Conservation (phyloP, 2,113 vertebrate species). For the Cricetomys ansorgei region DNA sequence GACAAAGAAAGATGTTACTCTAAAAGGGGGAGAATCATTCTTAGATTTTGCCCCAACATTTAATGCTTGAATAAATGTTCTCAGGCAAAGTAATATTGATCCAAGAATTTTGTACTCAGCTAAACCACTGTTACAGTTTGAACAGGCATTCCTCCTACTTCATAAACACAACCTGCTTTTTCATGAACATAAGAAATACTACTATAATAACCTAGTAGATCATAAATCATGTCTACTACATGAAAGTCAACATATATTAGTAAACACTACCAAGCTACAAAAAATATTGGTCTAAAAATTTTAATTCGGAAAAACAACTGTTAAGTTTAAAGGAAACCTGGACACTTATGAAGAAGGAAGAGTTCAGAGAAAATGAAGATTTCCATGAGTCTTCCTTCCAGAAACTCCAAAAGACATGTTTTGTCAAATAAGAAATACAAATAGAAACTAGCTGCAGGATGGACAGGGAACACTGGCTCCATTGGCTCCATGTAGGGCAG, state of each 20-base stretch:
- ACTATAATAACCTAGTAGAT: neutral
- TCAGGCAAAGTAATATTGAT: slow-evolving; percentile 16
- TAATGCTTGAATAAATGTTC: neutral
- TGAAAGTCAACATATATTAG: neutral
- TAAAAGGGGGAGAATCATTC: neutral
- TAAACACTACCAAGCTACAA: slow-evolving; percentile 28
- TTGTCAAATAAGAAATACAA: slow-evolving; percentile 7
- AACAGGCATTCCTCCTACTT: neutral
- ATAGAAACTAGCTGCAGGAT: slow-evolving; percentile 33
- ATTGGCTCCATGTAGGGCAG: neutral
- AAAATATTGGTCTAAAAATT: neutral
- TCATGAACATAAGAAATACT: slow-evolving; percentile 29
- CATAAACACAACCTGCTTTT: slow-evolving; percentile 18
- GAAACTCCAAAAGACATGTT: slow-evolving; percentile 22
- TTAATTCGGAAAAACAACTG: slow-evolving; percentile 26
- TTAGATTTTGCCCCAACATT: neutral
- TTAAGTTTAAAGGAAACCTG: slow-evolving; percentile 32
- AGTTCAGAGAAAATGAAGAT: slow-evolving; percentile 31
- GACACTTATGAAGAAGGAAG: slow-evolving; percentile 42
- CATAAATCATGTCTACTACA: neutral
- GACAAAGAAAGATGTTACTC: slow-evolving; percentile 15
- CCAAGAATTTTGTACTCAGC: neutral
- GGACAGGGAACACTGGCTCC: neutral
- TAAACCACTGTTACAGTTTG: slow-evolving; percentile 26
- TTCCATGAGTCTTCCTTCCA: slow-evolving; percentile 3